Evolutionary conservation across 1,140 invertebrate species (phyloP).

Genomic region (Rhagoletis pomonella): DNA sequence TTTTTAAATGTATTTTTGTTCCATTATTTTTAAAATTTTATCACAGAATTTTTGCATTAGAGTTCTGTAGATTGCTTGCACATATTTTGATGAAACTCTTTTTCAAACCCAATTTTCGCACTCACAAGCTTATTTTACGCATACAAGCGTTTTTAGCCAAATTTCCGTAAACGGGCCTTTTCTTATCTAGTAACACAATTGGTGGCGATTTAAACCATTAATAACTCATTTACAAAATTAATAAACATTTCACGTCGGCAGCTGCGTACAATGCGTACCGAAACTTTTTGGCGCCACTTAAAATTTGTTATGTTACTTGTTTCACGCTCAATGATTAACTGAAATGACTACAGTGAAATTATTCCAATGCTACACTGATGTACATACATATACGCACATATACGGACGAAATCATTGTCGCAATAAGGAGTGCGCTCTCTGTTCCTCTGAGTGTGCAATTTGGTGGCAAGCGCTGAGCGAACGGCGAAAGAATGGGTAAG

Average conservation of each 20-base stretch:
- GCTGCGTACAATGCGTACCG: neutral
- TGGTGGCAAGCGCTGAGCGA: neutral
- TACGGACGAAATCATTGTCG: no score
- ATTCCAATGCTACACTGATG: constrained; percentile 53
- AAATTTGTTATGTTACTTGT: constrained; percentile 62
- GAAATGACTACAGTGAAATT: constrained; percentile 72
- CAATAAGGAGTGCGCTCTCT: neutral
- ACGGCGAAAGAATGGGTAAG: neutral
- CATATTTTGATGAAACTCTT: no score
- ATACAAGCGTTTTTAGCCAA: neutral
- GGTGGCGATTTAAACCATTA: neutral
- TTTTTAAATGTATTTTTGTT: neutral
- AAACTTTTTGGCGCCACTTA: neutral
- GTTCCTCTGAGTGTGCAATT: neutral
- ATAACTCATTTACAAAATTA: neutral
- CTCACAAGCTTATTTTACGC: constrained; percentile 26
- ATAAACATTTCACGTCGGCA: neutral
- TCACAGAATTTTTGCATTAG: constrained; percentile 37
- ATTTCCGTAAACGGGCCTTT: neutral
- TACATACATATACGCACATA: neutral
- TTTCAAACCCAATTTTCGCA: neutral
- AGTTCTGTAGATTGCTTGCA: neutral
- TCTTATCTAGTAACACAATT: neutral
- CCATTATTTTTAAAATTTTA: neutral
- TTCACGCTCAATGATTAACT: constrained; percentile 72